These are phyloP conservation scores for Archegozetes longisetosus DNA, from an alignment of 1,140 invertebrate genomes.

Conservation along the genomic window DNA sequence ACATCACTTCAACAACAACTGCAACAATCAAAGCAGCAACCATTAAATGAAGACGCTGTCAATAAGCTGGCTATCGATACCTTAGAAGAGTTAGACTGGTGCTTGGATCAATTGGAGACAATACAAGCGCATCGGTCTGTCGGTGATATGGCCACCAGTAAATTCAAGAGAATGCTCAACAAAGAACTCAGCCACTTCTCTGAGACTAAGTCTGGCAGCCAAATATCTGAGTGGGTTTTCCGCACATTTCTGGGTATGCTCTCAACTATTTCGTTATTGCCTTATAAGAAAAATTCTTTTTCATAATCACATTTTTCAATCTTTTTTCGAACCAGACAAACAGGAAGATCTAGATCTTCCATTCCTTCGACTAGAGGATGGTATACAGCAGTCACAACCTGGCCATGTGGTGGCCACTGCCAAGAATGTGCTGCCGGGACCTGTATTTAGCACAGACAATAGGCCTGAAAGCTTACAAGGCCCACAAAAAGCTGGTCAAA, in stretches of 20 bases:
- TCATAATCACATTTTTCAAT: constrained; percentile 10
- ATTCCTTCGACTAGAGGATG: constrained; percentile 37
- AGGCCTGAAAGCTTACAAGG: background rate
- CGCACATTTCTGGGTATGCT: constrained; percentile 91
- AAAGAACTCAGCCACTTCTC: constrained; percentile 98
- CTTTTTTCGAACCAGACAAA: constrained; percentile 50
- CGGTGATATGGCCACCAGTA: constrained; percentile 97
- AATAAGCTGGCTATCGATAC: constrained; percentile 85
- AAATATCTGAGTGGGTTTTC: constrained; percentile 98
- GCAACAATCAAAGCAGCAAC: constrained; percentile 7
- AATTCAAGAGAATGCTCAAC: constrained; percentile 99
- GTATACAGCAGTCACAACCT: background rate
- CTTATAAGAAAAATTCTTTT: background rate
- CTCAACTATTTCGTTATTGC: constrained; percentile 18
- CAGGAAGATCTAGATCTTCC: constrained; percentile 89
- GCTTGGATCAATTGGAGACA: constrained; percentile 94
- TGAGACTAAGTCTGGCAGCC: constrained; percentile 95
- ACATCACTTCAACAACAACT: constrained; percentile 9
- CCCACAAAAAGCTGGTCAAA: constrained; percentile 15
- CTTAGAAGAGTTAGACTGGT: constrained; percentile 98
- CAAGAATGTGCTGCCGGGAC: background rate
- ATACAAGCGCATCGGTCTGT: constrained; percentile 98
- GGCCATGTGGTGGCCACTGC: background rate
- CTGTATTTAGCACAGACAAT: constrained; percentile 38
- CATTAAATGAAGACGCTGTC: constrained; percentile 63